These are phyloP conservation scores for Zootermopsis nevadensis DNA, from an alignment of 2,888 invertebrate genomes.

Conservation along the genomic window DNA sequence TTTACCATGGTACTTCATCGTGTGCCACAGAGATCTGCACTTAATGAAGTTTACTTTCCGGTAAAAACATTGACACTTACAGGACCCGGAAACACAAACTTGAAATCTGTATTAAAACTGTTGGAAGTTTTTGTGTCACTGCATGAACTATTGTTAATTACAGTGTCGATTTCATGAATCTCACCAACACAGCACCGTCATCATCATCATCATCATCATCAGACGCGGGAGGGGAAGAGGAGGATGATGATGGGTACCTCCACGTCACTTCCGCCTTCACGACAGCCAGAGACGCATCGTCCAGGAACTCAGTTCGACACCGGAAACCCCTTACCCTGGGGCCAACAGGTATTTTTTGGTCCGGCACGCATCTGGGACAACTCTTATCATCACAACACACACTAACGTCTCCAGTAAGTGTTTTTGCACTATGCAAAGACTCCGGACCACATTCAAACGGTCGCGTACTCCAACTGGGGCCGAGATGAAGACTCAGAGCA, in stretches of 20 bases:
- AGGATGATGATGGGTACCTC: constrained; percentile 35
- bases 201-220: constrained; percentile 28
- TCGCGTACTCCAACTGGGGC: constrained; percentile 89
- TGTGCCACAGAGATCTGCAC: neutral
- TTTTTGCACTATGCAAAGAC: constrained; percentile 74
- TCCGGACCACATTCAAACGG: constrained; percentile 88
- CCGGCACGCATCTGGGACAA: neutral
- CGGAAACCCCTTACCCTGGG: constrained; percentile 5
- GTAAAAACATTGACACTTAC: neutral
- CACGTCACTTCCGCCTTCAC: neutral
- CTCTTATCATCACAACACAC: constrained; percentile 22
- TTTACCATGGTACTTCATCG: neutral
- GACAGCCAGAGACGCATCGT: neutral
- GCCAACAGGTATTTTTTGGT: neutral
- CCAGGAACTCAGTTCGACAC: neutral
- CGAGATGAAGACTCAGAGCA: constrained; percentile 92
- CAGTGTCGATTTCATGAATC: constrained; percentile 50
- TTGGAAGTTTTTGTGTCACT: neutral
- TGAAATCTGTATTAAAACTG: neutral
- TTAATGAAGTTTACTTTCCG: too few species aligned
- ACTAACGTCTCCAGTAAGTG: constrained; percentile 56
- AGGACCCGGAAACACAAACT: constrained; percentile 1
- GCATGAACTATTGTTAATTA: constrained; percentile 26
- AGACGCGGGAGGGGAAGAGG: constrained; percentile 32
- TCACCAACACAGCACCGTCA: constrained; percentile 29